These are phyloP conservation scores for Chloroceryle inda DNA, from an alignment of 2,797 vertebrate genomes.

Conservation along the genomic window DNA sequence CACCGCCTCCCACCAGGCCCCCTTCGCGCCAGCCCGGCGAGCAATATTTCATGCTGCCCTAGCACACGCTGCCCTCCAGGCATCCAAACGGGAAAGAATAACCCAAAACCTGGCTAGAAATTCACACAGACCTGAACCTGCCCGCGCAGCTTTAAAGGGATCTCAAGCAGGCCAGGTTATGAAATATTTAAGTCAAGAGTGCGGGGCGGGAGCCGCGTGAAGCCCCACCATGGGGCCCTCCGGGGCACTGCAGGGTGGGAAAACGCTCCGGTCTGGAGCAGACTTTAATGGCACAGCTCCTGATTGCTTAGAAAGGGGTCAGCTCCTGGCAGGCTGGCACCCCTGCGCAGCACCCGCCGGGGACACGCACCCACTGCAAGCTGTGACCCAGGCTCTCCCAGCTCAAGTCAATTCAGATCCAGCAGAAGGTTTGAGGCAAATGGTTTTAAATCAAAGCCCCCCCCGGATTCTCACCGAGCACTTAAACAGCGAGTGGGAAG, in stretches of 20 bases:
- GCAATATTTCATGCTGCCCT: conserved; percentile 65
- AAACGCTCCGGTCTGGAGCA: neutral
- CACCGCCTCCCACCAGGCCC: neutral
- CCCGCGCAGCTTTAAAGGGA: neutral
- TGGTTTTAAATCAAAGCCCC: neutral
- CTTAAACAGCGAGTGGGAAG: neutral
- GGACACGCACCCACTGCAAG: neutral
- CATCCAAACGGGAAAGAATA: neutral
- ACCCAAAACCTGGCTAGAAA: neutral
- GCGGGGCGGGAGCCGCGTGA: accelerated
- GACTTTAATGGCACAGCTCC: neutral
- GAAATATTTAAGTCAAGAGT: neutral
- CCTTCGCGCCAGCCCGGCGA: neutral
- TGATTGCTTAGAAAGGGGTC: neutral
- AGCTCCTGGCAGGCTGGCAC: neutral
- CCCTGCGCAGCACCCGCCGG: neutral
- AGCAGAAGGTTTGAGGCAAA: neutral
- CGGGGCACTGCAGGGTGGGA: accelerated
- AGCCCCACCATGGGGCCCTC: neutral
- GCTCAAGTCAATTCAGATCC: neutral
- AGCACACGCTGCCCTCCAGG: conserved; percentile 21
- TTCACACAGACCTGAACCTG: neutral
- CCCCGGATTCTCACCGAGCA: neutral
- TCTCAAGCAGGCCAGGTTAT: neutral
- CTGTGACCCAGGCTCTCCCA: neutral